phyloP scores from a whole-genome alignment of 2,113 vertebrate species.

The Probosciger aterrimus region DNA sequence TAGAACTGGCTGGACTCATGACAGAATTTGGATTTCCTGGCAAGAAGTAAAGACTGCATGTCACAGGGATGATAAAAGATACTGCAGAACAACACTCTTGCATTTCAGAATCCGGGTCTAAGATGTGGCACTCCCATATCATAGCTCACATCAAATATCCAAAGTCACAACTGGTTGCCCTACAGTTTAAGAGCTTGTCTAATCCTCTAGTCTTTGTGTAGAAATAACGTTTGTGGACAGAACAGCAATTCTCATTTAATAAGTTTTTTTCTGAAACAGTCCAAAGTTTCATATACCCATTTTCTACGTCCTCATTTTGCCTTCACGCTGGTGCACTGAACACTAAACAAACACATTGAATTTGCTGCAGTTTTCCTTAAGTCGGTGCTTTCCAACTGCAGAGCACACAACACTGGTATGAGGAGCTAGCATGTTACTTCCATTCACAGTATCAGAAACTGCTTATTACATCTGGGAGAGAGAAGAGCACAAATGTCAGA shows the following conservation, averaged over 20 bases:
- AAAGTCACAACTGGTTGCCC: neutral
- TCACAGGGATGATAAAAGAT: neutral
- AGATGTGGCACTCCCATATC: neutral
- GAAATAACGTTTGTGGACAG: neutral
- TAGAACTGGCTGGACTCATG: conserved; percentile 89
- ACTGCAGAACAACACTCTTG: neutral
- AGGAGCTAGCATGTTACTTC: neutral
- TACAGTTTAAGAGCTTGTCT: neutral
- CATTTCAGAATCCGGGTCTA: neutral
- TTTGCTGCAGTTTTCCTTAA: neutral
- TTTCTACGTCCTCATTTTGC: neutral
- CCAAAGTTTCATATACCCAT: neutral
- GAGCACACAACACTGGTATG: neutral
- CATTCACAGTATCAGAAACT: neutral
- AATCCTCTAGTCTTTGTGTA: neutral
- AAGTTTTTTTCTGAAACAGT: neutral
- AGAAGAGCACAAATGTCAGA: neutral
- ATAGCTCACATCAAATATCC: neutral
- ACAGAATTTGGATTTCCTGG: conserved; percentile 92
- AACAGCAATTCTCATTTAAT: neutral
- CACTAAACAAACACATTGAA: neutral
- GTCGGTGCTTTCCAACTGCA: neutral
- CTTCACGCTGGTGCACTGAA: neutral
- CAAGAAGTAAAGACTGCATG: neutral
- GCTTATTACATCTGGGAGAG: neutral